Percentiles rank a stretch among this genome's conserved stretches.
Evolutionary conservation across 2,797 vertebrate genomes (phyloP).

Genomic region (Thunnus albacares): DNA sequence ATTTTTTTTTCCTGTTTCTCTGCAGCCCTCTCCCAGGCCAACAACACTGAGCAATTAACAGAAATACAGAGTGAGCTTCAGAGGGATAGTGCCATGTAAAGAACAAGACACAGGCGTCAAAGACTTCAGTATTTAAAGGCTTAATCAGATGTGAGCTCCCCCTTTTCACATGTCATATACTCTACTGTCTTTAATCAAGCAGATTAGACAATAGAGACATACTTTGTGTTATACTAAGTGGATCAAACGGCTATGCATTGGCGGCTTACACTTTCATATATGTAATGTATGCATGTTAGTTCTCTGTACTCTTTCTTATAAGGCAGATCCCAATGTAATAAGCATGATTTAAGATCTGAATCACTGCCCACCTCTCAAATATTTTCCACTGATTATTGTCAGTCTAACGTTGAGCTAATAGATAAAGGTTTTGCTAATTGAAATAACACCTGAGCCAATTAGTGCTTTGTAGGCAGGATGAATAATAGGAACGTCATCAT

Average conservation of each 20-base stretch:
- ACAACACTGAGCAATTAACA: slow-evolving; percentile 53
- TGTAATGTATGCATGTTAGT: not conserved
- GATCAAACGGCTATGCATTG: not conserved
- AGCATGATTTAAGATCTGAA: too few species aligned
- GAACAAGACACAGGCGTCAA: slow-evolving; percentile 4
- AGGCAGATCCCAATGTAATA: too few species aligned
- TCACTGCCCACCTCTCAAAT: too few species aligned
- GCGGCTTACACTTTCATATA: not conserved
- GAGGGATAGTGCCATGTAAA: slow-evolving; percentile 22
- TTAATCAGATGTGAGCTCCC: slow-evolving; percentile 24
- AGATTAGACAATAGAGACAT: slow-evolving; percentile 17
- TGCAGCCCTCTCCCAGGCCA: slow-evolving; percentile 42
- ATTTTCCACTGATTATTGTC: too few species aligned
- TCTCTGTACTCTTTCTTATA: too few species aligned
- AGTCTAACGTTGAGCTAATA: not conserved
- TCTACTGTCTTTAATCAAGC: not conserved
- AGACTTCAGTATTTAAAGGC: not conserved
- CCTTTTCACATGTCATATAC: slow-evolving; percentile 4
- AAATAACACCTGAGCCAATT: not conserved
- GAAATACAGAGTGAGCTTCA: slow-evolving; percentile 35
- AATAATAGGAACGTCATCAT: not conserved
- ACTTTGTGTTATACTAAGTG: not conserved
- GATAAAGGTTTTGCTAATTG: too few species aligned
- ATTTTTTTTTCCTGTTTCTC: slow-evolving; percentile 23
- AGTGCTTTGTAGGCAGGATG: not conserved